Evolutionary conservation across 2,113 vertebrate species (phyloP), one percentile per base, ranked within the genome.

Genomic region (Nibea coibor): DNA sequence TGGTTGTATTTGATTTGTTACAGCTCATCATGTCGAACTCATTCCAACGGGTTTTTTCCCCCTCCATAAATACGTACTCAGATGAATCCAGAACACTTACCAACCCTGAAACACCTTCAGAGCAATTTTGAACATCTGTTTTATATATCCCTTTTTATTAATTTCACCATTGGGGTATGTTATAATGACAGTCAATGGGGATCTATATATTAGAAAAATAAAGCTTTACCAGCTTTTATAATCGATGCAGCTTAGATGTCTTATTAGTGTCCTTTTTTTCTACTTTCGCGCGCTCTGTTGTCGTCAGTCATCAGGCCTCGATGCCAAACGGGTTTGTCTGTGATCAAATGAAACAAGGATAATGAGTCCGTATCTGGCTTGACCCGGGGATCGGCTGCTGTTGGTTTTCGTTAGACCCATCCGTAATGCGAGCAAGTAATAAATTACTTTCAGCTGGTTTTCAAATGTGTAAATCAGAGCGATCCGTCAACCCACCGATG

Each of bases 401-500:
- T 71, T 69, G 12, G 53, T 84, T 68, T 66, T 66, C 47, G 64
- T 56, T 54, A 15, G 31, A 43, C 35, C n/a, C 14, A 6, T 4
- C 39, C 69, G 15, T 61, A 39, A 79, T 47, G 3, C n/a, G 59
- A 31, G 51, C 35, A 56, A 70, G 64, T 22, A 45, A 63, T 24
- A 66, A 3, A 26, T 74, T 50, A 57, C 74, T 56, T 70, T 50
- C 24, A 47, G 68, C 24, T 35, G 16, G 8, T 53, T 72, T 72
- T 72, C 39, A 39, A 35, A 24, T 10, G 19, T 48, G 54, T 31
- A 20, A 63, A 45, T 22, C 20, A 17, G 17, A 43, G 20, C n/a
- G 58, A 22, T 61, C 50, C 20, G 63, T 45, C 22, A 73, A 48
- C 39, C 54, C 35, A 45, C n/a, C 15, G 22, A 74, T 86, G 72